Conservation (phyloP, 2,113 vertebrate species). For the Amblyornis subalaris region DNA sequence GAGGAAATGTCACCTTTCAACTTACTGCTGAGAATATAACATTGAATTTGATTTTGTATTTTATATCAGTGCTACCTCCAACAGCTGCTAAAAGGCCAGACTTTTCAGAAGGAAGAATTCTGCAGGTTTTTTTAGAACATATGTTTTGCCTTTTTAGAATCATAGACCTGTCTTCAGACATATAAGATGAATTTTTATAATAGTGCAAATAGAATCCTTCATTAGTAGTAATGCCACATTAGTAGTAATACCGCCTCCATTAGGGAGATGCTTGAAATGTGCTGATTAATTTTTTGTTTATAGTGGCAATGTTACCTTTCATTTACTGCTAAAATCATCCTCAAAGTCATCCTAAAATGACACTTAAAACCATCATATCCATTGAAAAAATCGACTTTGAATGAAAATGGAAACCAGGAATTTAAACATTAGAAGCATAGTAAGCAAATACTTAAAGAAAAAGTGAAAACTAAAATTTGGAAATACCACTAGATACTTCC, state of each 20-base stretch:
- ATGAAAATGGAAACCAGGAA: background rate
- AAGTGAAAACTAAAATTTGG: background rate
- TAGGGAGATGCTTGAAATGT: background rate
- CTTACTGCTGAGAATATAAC: background rate
- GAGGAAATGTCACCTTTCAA: background rate
- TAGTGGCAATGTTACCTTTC: background rate
- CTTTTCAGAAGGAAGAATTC: background rate
- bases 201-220: background rate
- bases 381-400: background rate
- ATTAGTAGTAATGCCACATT: background rate
- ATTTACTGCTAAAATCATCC: background rate
- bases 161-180: background rate
- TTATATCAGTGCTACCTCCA: background rate
- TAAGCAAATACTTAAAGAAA: background rate
- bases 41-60: background rate
- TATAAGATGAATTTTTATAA: background rate
- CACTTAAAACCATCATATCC: background rate
- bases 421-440: background rate
- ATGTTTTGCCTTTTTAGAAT: background rate
- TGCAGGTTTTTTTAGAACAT: background rate
- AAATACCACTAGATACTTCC: background rate
- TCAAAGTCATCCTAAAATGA: background rate
- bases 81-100: background rate
- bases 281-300: background rate
- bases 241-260: background rate